Evolutionary conservation across 2,888 invertebrate species (phyloP), one percentile per base, ranked within the genome.

Genomic region (Lepidocyrtinus sp.): DNA sequence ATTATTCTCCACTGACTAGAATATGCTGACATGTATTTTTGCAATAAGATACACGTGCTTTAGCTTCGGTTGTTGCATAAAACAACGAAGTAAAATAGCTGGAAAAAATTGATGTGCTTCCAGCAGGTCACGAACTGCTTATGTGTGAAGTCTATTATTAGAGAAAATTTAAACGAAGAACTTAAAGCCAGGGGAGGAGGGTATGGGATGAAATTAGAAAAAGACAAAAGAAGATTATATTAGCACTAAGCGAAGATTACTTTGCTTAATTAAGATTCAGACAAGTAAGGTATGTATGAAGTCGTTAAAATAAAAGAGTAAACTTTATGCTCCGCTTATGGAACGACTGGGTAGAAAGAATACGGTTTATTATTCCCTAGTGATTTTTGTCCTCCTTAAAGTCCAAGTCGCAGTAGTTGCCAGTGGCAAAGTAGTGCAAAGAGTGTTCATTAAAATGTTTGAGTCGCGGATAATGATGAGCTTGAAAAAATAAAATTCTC

Each of bases 261-360:
- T 84, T 83, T 83, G 82, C 82, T 84, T 84, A 84, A 84, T 84
- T 84, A 84, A 83, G 82, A 83, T 84, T 82, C 79, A 63, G 78
- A 50, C 70, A 50, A 72, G 75, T 65, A 59, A 67, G 46, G n/a
- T n/a, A n/a, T 69, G 9, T 17, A 69, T 19, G 50, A 65, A 70
- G 62, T 81, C 75, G 68, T 75, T 73, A 79, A 74, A 68, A 36
- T 21, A 63, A 25, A 26, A 64, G 25, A 68, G 68, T 55, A 55
- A 55, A 55, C 15, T 55, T 55, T 55, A 55, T n/a, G n/a, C n/a
- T n/a, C n/a, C n/a, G n/a, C n/a, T n/a, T n/a, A n/a, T n/a, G n/a
- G n/a, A n/a, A n/a, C n/a, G n/a, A n/a, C n/a, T n/a, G n/a, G n/a
- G n/a, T n/a, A n/a, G n/a, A n/a, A n/a, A n/a, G n/a, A n/a, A n/a